Conservation (phyloP, 2,797 vertebrate species). For the Momotus momota region DNA sequence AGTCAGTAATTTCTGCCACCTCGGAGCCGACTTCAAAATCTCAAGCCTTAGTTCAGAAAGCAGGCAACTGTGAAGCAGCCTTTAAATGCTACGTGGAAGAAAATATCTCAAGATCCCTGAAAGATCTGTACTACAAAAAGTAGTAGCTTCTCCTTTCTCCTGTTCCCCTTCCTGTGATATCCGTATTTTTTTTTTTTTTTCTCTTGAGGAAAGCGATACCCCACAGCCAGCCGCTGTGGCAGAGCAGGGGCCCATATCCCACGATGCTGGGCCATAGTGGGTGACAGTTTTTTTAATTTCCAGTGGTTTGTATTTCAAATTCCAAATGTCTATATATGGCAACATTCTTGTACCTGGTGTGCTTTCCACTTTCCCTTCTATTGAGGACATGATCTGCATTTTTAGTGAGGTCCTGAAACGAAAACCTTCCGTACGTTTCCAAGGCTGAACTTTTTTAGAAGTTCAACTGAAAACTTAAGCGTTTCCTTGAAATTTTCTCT, state of each 20-base stretch:
- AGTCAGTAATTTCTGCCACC: not conserved
- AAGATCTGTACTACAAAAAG: not conserved
- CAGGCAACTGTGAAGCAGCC: not conserved
- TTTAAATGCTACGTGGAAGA: not conserved
- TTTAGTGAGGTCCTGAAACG: not conserved
- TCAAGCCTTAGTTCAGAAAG: not conserved
- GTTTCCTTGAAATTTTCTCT: not conserved
- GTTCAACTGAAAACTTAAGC: not conserved
- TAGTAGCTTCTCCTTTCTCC: not conserved
- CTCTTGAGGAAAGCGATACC: not conserved
- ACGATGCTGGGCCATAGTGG: not conserved
- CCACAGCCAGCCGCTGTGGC: not conserved
- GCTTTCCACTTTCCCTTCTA: not conserved
- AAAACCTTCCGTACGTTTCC: not conserved
- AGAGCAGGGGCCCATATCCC: not conserved
- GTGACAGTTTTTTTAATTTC: not conserved
- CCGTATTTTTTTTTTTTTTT: fast-evolving
- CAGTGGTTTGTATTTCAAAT: not conserved
- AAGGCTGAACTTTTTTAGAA: not conserved
- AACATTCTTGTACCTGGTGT: not conserved
- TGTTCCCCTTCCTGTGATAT: not conserved
- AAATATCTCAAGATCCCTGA: not conserved
- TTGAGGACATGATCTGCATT: not conserved
- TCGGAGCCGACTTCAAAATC: not conserved
- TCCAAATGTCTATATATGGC: not conserved